Evolutionary conservation across 2,797 vertebrate species (phyloP).

Genomic region (Poecilia wingei): DNA sequence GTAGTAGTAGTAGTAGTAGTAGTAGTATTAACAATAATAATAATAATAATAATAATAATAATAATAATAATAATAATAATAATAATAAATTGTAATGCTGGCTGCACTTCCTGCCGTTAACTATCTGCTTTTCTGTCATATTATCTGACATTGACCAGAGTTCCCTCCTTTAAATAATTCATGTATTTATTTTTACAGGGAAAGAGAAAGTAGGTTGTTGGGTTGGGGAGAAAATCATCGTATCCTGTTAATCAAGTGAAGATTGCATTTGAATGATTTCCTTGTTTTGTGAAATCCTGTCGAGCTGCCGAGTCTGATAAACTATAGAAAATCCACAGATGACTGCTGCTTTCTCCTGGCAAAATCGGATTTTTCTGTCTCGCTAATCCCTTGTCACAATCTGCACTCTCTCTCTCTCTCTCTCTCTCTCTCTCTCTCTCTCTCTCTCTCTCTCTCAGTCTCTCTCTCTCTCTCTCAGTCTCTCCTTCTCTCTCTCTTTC

Average conservation of each 20-base stretch:
- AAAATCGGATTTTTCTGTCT: conserved; percentile 94
- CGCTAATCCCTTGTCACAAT: conserved; percentile 94
- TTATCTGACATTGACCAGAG: conserved; percentile 1
- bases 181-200: conserved; percentile 36
- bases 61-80: no score
- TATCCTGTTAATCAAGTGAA: conserved; percentile 76
- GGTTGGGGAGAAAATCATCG: conserved; percentile 37
- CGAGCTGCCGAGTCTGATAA: conserved; percentile 82
- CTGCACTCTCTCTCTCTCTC: conserved; percentile 78
- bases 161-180: conserved; percentile 23
- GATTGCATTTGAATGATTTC: conserved; percentile 79
- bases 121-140: neutral
- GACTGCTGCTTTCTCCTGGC: conserved; percentile 87
- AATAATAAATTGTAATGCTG: neutral
- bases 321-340: conserved; percentile 89
- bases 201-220: conserved; percentile 33
- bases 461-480: conserved; percentile 40
- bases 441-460: conserved; percentile 42
- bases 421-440: conserved; percentile 34
- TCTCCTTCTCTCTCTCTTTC: conserved; percentile 38
- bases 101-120: no score
- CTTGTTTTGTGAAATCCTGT: conserved; percentile 70
- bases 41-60: no score
- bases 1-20: no score
- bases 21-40: no score